Percentiles rank a stretch among this genome's conserved stretches.
Conservation (phyloP, 2,888 invertebrate genomes). For the Tetragnatha montana region DNA sequence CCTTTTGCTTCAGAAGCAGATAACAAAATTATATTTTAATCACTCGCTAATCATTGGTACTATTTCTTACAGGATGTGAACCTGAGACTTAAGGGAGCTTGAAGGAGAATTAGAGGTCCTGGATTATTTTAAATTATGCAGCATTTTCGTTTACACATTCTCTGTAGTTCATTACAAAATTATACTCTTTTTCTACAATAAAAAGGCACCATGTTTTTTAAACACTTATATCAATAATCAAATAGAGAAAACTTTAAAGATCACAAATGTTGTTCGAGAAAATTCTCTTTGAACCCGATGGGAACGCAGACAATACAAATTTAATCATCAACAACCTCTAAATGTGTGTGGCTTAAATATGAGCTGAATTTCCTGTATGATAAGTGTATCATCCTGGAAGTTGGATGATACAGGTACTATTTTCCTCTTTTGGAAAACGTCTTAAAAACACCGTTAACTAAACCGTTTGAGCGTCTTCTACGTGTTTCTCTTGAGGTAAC, state of each 20-base stretch:
- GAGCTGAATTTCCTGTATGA: not conserved
- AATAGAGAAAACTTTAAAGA: constrained; percentile 26
- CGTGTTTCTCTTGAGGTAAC: not conserved
- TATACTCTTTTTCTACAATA: constrained; percentile 50
- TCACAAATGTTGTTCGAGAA: constrained; percentile 33
- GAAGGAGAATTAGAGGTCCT: constrained; percentile 14
- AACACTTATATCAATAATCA: constrained; percentile 44
- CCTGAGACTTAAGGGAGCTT: constrained; percentile 14
- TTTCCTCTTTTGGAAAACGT: not conserved
- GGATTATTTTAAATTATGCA: constrained; percentile 48
- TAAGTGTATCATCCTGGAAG: not conserved
- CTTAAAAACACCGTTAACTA: not conserved
- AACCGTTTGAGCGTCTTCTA: not conserved
- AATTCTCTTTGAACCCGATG: constrained; percentile 9
- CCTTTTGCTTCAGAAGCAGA: no score
- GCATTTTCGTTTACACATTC: constrained; percentile 51
- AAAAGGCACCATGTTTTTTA: constrained; percentile 61
- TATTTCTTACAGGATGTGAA: not conserved
- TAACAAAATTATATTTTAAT: no score
- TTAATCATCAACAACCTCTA: constrained; percentile 5
- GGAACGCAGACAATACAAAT: constrained; percentile 11
- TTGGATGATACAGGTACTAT: not conserved
- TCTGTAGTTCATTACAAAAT: constrained; percentile 44
- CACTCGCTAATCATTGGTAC: no score
- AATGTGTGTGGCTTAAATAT: not conserved